Conservation (phyloP, 2,113 vertebrate species). For the Rhadina sibilatrix region DNA sequence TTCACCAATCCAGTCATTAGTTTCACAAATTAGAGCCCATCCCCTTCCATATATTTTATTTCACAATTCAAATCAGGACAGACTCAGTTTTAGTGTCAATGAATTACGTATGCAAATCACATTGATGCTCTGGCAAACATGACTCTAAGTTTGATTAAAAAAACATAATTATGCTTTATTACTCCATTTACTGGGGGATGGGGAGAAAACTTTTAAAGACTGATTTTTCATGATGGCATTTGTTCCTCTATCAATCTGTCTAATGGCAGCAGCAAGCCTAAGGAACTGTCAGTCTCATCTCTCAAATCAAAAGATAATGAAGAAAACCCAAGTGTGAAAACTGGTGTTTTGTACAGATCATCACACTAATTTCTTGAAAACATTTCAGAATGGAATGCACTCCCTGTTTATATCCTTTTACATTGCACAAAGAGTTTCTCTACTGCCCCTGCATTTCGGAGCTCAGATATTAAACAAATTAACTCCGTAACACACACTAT, state of each 20-base stretch:
- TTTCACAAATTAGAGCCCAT: background rate
- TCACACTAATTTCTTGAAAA: background rate
- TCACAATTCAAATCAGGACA: background rate
- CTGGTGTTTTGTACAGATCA: background rate
- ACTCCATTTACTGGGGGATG: background rate
- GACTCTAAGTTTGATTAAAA: slow-evolving; percentile 20
- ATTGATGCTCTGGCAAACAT: background rate
- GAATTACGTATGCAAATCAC: background rate
- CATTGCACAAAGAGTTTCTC: background rate
- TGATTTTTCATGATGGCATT: background rate
- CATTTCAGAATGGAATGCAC: background rate
- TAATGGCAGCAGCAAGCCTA: background rate
- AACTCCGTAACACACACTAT: background rate
- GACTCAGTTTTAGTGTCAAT: background rate
- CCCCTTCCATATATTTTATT: background rate
- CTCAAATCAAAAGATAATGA: background rate
- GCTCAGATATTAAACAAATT: background rate
- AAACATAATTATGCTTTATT: background rate
- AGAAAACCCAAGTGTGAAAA: background rate
- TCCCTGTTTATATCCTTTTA: background rate
- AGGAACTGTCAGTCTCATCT: background rate
- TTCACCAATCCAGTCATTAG: background rate
- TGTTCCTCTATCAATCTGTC: background rate
- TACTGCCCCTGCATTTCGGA: background rate
- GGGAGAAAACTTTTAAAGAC: background rate